Conservation (phyloP, 2,888 invertebrate species). For the Aethes cnicana region DNA sequence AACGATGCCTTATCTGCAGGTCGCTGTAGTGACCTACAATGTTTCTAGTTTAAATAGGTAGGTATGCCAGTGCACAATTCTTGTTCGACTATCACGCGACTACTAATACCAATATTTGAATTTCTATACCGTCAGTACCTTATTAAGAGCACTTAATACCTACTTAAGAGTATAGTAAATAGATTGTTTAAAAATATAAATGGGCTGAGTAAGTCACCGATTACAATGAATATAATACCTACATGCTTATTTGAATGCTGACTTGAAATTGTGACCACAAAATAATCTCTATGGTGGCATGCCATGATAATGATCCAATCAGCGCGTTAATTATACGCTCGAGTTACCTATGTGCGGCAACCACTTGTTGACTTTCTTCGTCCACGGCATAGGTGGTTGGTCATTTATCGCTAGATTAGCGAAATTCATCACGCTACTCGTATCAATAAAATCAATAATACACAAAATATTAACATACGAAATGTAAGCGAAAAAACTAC, state of each 20-base stretch:
- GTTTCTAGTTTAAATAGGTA: conserved; percentile 16
- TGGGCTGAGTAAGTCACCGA: no score
- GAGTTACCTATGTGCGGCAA: conserved; percentile 13
- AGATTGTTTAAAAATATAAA: no score
- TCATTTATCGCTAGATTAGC: conserved; percentile 9
- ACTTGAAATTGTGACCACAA: not conserved
- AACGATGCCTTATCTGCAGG: conserved; percentile 18
- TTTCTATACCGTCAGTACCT: no score
- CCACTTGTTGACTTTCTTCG: conserved; percentile 29
- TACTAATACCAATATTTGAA: no score
- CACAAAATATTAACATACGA: no score
- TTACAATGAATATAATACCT: not conserved
- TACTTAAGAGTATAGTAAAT: no score
- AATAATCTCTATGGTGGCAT: conserved; percentile 13
- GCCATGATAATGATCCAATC: conserved; percentile 26
- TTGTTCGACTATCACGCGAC: no score
- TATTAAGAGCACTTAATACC: no score
- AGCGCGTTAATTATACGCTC: conserved; percentile 25
- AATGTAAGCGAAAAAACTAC: no score
- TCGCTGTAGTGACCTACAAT: conserved; percentile 24
- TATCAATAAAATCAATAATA: not conserved
- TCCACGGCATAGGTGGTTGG: conserved; percentile 11
- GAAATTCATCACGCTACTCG: conserved; percentile 4
- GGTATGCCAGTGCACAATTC: no score
- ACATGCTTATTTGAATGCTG: not conserved